Evolutionary conservation across 1,140 invertebrate species (phyloP).

Genomic region (Philaenus spumarius): DNA sequence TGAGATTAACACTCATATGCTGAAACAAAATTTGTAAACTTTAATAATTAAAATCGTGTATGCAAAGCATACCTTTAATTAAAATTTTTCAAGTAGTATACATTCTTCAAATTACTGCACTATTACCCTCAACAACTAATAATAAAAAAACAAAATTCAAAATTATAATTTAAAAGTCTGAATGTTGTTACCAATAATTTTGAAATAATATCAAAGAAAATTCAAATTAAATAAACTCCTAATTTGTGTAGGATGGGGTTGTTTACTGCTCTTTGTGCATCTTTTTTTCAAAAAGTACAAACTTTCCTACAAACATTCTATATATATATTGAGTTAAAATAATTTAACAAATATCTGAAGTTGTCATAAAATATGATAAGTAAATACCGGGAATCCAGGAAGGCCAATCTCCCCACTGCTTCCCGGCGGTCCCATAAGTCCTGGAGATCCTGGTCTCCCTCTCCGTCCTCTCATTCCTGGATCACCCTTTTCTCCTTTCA

Average conservation of each 20-base stretch:
- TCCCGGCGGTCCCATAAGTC: conserved; percentile 60
- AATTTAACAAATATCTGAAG: no score
- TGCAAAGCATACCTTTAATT: neutral
- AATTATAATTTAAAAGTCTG: neutral
- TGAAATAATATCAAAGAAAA: no score
- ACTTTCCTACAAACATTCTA: no score
- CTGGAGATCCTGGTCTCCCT: conserved; percentile 61
- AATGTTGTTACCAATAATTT: conserved; percentile 17
- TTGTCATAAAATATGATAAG: no score
- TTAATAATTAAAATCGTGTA: neutral
- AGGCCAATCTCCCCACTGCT: conserved; percentile 60
- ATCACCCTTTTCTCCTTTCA: conserved; percentile 69
- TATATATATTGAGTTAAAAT: no score
- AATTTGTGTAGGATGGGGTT: no score
- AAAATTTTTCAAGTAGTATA: neutral
- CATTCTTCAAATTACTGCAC: no score
- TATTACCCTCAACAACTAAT: neutral
- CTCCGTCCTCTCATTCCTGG: conserved; percentile 63
- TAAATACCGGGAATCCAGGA: conserved; percentile 68
- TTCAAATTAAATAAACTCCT: no score
- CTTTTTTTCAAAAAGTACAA: no score
- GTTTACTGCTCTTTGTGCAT: no score
- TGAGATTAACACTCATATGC: no score
- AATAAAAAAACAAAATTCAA: neutral
- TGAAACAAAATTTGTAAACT: no score